Base-by-base conservation (phyloP, 2,113 vertebrate genomes). In the Oceanites oceanicus region DNA sequence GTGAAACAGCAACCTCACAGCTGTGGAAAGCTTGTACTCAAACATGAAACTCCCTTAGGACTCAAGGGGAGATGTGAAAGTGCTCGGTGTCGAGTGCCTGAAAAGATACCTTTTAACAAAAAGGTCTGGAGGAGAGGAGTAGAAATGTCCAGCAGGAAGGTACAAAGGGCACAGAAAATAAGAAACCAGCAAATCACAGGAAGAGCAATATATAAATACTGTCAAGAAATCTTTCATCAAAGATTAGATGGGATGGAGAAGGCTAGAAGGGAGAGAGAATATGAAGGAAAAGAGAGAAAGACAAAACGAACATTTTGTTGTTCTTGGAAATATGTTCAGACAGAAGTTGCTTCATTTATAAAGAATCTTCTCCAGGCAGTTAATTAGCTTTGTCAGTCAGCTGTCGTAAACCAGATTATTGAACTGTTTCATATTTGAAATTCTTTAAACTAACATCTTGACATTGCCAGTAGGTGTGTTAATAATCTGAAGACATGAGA, bases 381-480 rank as follows among this genome's bases (percentile, higher is more conserved):
- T 98, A 98, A 97, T 98, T 97, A 98, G 96, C 95, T 97, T 97
- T 98, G 97, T 96, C 95, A 97, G 88, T 98, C 96, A 97, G 65
- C 87, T 97, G 85, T 97, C 95, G 13, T 94, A 97, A 97, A 97
- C 66, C 90, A 97, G 93, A 97, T 97, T 97, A 96, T 93, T 96
- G 96, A 97, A 84, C 74, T 93, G 73, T 92, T 97, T 97, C 93
- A 93, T 96, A 94, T 97, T 96, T 95, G 78, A 92, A 96, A 94
- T 96, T 96, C 94, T 98, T 97, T 98, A 97, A 96, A 91, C 86
- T 85, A 97, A 90, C 84, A 93, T 97, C 94, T 97, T 97, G 96
- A 95, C 96, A 96, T 97, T 96, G 96, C 90, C 90, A 73, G 88
- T 95, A 98, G 97, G 95, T 97, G 78, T 97, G 94, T 96, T 97